phyloP scores from a whole-genome alignment of 2,113 vertebrate species.

The Tonatia bakeri region DNA sequence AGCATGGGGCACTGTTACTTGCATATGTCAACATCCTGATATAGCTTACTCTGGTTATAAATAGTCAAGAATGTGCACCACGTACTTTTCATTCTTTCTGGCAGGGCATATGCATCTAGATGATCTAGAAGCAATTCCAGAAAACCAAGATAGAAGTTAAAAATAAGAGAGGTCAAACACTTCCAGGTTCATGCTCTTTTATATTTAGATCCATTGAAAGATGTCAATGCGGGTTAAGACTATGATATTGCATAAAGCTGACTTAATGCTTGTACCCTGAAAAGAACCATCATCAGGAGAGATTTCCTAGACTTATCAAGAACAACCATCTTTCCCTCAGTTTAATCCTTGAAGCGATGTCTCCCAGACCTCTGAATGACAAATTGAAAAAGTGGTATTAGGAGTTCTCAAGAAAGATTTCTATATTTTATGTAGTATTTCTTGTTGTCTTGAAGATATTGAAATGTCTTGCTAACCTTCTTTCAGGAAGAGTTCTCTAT shows the following conservation, averaged over 20 bases:
- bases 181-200: not conserved
- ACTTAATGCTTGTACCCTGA: not conserved
- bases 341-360: not conserved
- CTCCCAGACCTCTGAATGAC: not conserved
- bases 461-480: not conserved
- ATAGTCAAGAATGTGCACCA: not conserved
- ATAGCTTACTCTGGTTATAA: not conserved
- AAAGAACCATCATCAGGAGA: not conserved
- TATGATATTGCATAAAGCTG: not conserved
- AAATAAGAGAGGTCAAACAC: not conserved
- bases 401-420: not conserved
- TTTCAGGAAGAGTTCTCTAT: not conserved
- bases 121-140: not conserved
- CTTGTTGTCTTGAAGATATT: not conserved
- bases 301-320: not conserved
- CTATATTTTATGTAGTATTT: not conserved
- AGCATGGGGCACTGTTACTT: not conserved
- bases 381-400: not conserved
- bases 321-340: not conserved
- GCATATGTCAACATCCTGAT: not conserved
- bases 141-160: not conserved
- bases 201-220: not conserved
- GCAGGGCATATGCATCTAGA: not conserved
- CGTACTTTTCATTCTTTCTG: not conserved
- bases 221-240: not conserved